Evolutionary conservation across 2,888 invertebrate species (phyloP), one percentile per base, ranked within the genome.

Genomic region (Chaetoderma sp.): DNA sequence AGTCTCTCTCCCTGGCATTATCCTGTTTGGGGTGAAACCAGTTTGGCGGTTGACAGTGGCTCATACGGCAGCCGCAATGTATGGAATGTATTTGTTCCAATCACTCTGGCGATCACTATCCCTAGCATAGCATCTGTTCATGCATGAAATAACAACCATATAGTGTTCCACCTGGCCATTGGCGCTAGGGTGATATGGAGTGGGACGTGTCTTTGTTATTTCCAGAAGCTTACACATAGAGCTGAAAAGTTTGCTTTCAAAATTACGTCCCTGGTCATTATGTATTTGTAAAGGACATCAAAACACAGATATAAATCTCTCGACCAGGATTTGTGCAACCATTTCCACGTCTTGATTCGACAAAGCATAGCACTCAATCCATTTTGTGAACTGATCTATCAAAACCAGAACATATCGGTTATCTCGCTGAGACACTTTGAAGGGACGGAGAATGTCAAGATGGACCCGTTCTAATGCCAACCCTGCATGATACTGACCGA

Each of bases 1-100:
- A n/a, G 72, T 56, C 30, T 63, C 57, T 57, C 70, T 50, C 10
- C 71, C 71, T 16, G 68, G 55, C 21, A 66, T 61, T 58, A 73
- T 58, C 25, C 50, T 30, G 5, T 36, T 50, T 6, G 71, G 69
- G 18, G 72, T 64, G 3, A 56, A 47, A 4, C 60, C 59, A 6
- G 69, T 72, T 1, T 65, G 58, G 18, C 59, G 63, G 39, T 72
- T 70, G 25, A 64, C 23, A 16, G 70, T 52, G 8, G 71, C 67
- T 39, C 68, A 59, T 52, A 69, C 71, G 4, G 71, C 72, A 62
- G 69, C 60, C 65, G 69, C 62, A 0, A 71, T 36, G 3, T 66
- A 45, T 32, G 63, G 57, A 8, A 72, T 6, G 42, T 61, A 23
- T 13, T 6, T 39, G 54, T 62, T 54, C 61, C 61, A 69, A 55